Evolutionary conservation across 2,888 invertebrate species (phyloP).

Genomic region (Scaptomyza caliginosa): DNA sequence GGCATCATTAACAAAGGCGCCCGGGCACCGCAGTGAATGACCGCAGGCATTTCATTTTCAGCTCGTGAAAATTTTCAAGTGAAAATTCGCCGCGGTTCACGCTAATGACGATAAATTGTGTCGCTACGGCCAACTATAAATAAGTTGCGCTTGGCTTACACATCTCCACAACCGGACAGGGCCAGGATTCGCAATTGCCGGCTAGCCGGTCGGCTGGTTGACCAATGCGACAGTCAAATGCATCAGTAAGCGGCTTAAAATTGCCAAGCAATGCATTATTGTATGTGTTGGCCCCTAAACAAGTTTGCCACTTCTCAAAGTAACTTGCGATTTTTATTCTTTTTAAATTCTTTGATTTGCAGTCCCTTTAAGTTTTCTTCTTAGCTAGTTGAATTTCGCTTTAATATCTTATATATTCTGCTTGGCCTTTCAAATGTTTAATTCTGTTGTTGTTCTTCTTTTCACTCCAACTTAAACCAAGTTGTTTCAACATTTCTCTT

Average conservation of each 20-base stretch:
- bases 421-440: constrained; percentile 7
- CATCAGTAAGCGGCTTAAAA: constrained; percentile 50
- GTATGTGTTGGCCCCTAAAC: neutral
- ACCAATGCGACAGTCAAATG: constrained; percentile 42
- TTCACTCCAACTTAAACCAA: neutral
- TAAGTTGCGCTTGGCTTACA: constrained; percentile 65
- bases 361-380: neutral
- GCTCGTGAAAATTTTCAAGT: constrained; percentile 76
- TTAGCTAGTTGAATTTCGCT: neutral
- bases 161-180: neutral
- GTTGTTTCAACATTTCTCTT: neutral
- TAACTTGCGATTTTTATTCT: neutral
- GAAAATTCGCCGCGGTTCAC: constrained; percentile 64
- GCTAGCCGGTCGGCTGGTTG: neutral
- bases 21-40: constrained; percentile 35
- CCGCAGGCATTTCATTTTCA: constrained; percentile 76
- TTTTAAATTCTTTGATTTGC: neutral
- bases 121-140: constrained; percentile 67
- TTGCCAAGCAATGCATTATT: constrained; percentile 44
- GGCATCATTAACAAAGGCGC: constrained; percentile 62
- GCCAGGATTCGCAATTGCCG: neutral
- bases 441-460: neutral
- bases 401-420: neutral
- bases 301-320: constrained; percentile 3
- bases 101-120: constrained; percentile 79